A percentile compares a stretch with the other conserved stretches of the same genome.
These are phyloP conservation scores for Patagioenas fasciata DNA, from an alignment of 2,113 vertebrate species.

Conservation along the genomic window DNA sequence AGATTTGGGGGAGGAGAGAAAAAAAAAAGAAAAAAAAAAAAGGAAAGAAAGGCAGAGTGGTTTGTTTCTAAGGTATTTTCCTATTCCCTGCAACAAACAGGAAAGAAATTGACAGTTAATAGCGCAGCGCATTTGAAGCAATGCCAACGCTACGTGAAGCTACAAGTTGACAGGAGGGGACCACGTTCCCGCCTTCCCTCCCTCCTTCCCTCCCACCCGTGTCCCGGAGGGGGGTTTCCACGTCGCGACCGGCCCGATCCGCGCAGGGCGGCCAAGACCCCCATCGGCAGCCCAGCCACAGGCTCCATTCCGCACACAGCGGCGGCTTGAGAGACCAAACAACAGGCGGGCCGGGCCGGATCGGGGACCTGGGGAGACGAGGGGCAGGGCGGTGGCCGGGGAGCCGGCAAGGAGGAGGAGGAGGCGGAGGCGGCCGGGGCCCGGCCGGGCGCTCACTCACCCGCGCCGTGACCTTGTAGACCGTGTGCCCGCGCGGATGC, in stretches of 20 bases:
- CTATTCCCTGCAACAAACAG: background rate
- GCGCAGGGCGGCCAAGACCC: background rate
- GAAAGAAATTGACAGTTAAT: background rate
- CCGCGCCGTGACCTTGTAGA: slow-evolving; percentile 96
- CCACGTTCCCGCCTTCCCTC: background rate
- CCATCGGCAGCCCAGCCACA: background rate
- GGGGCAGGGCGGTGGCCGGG: background rate
- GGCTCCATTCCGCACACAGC: background rate
- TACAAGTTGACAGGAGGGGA: background rate
- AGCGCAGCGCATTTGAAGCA: background rate
- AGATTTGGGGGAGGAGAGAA: too few species aligned
- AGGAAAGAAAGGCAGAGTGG: accelerated
- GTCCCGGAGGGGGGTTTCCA: background rate
- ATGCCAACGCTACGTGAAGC: accelerated
- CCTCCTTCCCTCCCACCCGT: background rate
- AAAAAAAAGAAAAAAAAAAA: too few species aligned
- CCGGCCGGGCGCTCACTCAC: slow-evolving; percentile 71
- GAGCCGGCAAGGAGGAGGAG: background rate
- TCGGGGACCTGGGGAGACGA: background rate
- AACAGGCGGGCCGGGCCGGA: background rate
- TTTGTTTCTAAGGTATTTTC: background rate
- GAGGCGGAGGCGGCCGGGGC: too few species aligned
- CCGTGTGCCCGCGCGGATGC: slow-evolving; percentile 90
- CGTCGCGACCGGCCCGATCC: background rate
- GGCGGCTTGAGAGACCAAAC: background rate